Evolutionary conservation across 2,797 vertebrate species (phyloP).

Genomic region (Pipistrellus pygmaeus): DNA sequence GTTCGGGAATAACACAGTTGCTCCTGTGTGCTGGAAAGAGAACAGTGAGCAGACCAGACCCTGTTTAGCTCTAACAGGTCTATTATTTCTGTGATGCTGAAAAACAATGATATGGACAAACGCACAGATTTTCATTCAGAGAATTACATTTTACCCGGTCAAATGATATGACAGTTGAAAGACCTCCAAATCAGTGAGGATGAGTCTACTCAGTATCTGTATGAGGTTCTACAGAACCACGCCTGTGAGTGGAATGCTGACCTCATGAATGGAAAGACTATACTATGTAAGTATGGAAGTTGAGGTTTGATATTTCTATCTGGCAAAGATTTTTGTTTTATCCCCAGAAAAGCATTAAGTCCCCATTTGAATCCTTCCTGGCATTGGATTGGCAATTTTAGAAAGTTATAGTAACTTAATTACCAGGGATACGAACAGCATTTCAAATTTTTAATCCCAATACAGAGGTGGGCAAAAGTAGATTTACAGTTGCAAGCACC

Average conservation of each 20-base stretch:
- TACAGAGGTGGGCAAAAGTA: not conserved
- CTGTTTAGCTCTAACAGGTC: not conserved
- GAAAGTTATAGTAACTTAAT: not conserved
- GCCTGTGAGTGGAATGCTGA: not conserved
- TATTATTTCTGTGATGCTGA: not conserved
- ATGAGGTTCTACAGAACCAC: not conserved
- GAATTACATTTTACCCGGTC: not conserved
- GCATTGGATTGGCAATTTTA: not conserved
- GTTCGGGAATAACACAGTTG: not conserved
- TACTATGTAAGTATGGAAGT: not conserved
- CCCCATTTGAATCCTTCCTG: not conserved
- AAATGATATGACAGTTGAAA: not conserved
- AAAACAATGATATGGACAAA: not conserved
- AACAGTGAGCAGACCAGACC: not conserved
- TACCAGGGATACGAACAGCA: not conserved
- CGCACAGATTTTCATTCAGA: not conserved
- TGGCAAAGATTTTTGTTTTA: not conserved
- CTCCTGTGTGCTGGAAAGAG: not conserved
- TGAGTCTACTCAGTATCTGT: not conserved
- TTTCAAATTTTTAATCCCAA: not conserved
- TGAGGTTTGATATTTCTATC: not conserved
- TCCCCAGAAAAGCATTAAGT: not conserved
- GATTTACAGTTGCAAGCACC: not conserved
- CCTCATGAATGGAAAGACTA: not conserved
- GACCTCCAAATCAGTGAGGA: not conserved